These are phyloP conservation scores for Mobula hypostoma DNA, from an alignment of 2,113 vertebrate genomes.

Conservation along the genomic window DNA sequence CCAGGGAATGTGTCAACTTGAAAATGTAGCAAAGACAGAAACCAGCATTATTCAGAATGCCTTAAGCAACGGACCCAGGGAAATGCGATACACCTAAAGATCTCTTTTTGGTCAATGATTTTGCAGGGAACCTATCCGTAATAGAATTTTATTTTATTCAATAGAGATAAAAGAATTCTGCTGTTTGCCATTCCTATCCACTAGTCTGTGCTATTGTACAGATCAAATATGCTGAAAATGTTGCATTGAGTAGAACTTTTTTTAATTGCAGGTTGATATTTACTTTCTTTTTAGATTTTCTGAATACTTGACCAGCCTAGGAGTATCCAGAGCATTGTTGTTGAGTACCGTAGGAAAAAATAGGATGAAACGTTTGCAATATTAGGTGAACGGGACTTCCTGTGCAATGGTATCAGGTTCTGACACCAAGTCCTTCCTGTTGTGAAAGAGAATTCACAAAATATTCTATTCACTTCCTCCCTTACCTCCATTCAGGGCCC, in stretches of 20 bases:
- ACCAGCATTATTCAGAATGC: no score
- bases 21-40: no score
- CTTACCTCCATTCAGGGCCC: no score
- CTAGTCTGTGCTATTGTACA: constrained; percentile 64
- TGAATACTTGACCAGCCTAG: background rate
- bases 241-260: background rate
- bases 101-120: no score
- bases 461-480: no score
- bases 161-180: background rate
- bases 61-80: no score
- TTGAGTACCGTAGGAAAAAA: background rate
- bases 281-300: background rate
- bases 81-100: no score
- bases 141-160: background rate
- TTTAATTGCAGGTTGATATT: background rate
- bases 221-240: constrained; percentile 32
- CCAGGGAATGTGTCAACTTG: no score
- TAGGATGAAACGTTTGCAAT: background rate
- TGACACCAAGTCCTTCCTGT: background rate
- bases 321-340: background rate
- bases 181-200: constrained; percentile 44
- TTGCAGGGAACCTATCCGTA: background rate
- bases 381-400: background rate
- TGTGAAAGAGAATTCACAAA: background rate
- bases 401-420: background rate